These are phyloP conservation scores for Drosophila histrio DNA, from an alignment of 2,888 invertebrate species.

Conservation along the genomic window DNA sequence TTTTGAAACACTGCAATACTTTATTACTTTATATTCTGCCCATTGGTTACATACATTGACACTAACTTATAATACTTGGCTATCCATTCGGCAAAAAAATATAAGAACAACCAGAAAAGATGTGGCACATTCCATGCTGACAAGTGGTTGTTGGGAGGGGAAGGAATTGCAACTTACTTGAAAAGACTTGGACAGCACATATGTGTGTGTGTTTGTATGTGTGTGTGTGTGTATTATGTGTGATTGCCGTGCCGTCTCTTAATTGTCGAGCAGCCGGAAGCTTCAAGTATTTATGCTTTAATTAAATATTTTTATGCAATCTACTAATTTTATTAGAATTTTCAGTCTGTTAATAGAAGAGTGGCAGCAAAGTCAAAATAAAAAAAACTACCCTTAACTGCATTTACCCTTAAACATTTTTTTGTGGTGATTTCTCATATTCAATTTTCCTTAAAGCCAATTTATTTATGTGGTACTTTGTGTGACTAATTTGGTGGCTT, in stretches of 20 bases:
- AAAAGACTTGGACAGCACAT: slow-evolving; percentile 38
- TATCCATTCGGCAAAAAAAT: neutral
- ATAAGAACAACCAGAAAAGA: slow-evolving; percentile 30
- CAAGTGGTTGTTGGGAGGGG: neutral
- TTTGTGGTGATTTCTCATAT: neutral
- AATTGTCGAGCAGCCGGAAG: slow-evolving; percentile 63
- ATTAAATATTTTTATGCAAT: slow-evolving; percentile 57
- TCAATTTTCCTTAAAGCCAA: slow-evolving; percentile 23
- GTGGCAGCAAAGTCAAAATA: neutral
- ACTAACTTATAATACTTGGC: neutral
- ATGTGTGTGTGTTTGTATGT: slow-evolving; percentile 10
- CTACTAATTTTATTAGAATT: slow-evolving; percentile 42
- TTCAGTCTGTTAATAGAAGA: neutral
- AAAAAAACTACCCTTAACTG: slow-evolving; percentile 24
- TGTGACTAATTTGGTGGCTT: slow-evolving; percentile 59
- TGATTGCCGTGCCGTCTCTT: slow-evolving; percentile 27
- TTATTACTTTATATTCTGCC: neutral
- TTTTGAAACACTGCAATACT: too few relatives aligned
- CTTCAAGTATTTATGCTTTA: slow-evolving; percentile 59
- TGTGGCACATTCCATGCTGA: slow-evolving; percentile 44
- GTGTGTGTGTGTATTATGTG: slow-evolving; percentile 2
- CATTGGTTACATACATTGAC: neutral
- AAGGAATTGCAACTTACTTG: slow-evolving; percentile 18
- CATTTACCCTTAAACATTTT: slow-evolving; percentile 1
- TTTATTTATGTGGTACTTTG: slow-evolving; percentile 45